Evolutionary conservation across 2,888 invertebrate species (phyloP), one percentile per base, ranked within the genome.

Genomic region (Chymomyza procnemis): DNA sequence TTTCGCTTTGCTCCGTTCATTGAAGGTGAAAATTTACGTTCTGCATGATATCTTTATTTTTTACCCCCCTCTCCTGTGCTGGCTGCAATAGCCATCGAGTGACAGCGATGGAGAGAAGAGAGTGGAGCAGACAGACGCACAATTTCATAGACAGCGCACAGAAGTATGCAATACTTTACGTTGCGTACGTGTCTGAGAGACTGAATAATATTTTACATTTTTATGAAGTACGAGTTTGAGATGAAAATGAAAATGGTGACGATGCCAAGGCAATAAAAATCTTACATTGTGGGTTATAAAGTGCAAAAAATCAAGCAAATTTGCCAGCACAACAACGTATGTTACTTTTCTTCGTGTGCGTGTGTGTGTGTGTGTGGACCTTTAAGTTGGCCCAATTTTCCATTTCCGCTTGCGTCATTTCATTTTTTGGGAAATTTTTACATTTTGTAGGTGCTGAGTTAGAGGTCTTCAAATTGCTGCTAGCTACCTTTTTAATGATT

Each of bases 201-300:
- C 82, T 76, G 79, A 86, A 83, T 74, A 83, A 85, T 83, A 83
- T 85, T 83, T 85, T 79, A 85, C 83, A 80, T 85, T 83, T 85
- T 83, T 85, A 83, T 83, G 85, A 83, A 83, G 85, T 85, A 81
- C 78, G 71, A 82, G 77, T 72, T 16, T 69, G 71, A 64, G 80
- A 70, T 73, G 65, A 71, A 69, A 79, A 68, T 19, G 54, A 54
- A 54, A 50, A 50, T 6, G 54, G 19, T 14, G 22, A 22, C 54
- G 54, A 19, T 21, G 73, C 65, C 69, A 62, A 14, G 57, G 85
- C 84, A 83, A 83, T 85, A 83, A 83, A 85, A 83, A 78, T 83
- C 80, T 67, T 85, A 80, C 78, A 80, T 76, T 80, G 85, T 79
- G 73, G 85, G 83, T 78, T 78, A 69, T 85, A 83, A 83, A 67